These are phyloP conservation scores for Trichacis sp. DNA, from an alignment of 2,888 invertebrate genomes.

Conservation along the genomic window DNA sequence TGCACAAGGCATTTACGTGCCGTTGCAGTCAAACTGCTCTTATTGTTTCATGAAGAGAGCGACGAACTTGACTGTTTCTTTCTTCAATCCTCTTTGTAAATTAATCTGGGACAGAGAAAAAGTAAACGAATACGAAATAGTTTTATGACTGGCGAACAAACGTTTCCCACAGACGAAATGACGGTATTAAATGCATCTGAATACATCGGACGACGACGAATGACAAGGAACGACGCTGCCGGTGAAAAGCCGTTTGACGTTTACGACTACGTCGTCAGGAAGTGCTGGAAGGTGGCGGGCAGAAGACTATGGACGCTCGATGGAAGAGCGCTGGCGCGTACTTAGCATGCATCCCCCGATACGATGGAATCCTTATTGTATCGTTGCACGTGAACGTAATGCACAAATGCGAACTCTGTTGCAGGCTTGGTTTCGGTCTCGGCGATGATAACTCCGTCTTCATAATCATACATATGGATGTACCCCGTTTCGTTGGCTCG, in stretches of 20 bases:
- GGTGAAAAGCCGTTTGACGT: slow-evolving; percentile 26
- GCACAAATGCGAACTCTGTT: slow-evolving; percentile 65
- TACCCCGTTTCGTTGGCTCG: slow-evolving; percentile 47
- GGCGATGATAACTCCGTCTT: slow-evolving; percentile 64
- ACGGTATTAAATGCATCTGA: not conserved
- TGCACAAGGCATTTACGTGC: not conserved
- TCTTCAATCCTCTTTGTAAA: not conserved
- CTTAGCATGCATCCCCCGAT: slow-evolving; percentile 68
- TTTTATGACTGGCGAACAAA: not conserved
- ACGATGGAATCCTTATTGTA: slow-evolving; percentile 69
- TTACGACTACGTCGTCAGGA: slow-evolving; percentile 17
- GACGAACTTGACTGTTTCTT: not conserved
- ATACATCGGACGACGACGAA: slow-evolving; percentile 10
- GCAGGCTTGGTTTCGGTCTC: slow-evolving; percentile 53
- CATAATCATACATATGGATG: slow-evolving; percentile 66
- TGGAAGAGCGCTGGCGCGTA: slow-evolving; percentile 49
- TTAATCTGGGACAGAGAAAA: not conserved
- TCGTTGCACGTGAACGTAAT: slow-evolving; percentile 69
- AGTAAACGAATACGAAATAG: not conserved
- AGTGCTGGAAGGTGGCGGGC: slow-evolving; percentile 26
- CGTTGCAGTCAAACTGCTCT: not conserved
- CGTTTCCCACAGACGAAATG: not conserved
- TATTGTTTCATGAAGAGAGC: not conserved
- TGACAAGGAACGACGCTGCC: not conserved
- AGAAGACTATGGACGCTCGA: slow-evolving; percentile 31